phyloP scores from a whole-genome alignment of 2,113 vertebrate species.

The Notechis scutatus region DNA sequence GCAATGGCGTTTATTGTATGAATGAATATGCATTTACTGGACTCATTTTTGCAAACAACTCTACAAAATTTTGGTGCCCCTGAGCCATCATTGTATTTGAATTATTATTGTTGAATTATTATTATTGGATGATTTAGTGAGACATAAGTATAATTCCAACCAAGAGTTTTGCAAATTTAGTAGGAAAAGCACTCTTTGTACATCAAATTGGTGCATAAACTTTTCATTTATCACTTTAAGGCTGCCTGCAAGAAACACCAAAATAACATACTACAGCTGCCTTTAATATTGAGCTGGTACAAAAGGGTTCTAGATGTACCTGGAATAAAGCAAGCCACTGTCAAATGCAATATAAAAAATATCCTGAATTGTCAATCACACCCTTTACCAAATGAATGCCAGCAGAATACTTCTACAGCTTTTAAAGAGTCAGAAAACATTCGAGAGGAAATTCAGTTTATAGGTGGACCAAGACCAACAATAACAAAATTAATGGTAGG shows the following conservation, averaged over 20 bases:
- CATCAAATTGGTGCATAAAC: background rate
- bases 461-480: slow-evolving; percentile 92
- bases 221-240: slow-evolving; percentile 58
- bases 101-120: no score
- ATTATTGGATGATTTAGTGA: background rate
- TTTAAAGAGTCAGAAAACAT: slow-evolving; percentile 58
- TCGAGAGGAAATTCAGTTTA: slow-evolving; percentile 71
- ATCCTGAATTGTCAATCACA: slow-evolving; percentile 55
- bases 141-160: background rate
- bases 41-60: no score
- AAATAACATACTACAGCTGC: slow-evolving; percentile 69
- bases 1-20: no score
- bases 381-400: slow-evolving; percentile 3
- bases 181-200: background rate
- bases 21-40: no score
- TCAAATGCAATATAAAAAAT: slow-evolving; percentile 78
- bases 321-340: slow-evolving; percentile 75
- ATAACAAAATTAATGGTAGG: slow-evolving; percentile 92
- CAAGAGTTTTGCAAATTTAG: background rate
- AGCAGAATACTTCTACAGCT: slow-evolving; percentile 2
- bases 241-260: slow-evolving; percentile 64
- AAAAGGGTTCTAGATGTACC: slow-evolving; percentile 84
- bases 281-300: slow-evolving; percentile 86
- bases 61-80: no score
- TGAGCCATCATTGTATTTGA: no score